Evolutionary conservation across 2,888 invertebrate species (phyloP).

Genomic region (Deilephila elpenor): DNA sequence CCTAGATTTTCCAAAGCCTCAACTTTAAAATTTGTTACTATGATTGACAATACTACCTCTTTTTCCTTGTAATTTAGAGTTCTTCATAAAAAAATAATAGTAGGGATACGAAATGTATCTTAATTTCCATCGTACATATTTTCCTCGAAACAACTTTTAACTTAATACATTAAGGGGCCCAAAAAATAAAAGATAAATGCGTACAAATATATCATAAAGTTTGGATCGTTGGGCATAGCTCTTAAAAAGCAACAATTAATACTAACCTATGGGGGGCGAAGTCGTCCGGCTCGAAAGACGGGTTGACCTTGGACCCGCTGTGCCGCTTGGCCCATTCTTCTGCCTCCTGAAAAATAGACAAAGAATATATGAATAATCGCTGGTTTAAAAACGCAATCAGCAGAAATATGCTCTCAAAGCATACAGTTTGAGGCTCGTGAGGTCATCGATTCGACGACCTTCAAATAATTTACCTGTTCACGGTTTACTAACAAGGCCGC

Average conservation of each 20-base stretch:
- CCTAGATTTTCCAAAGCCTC: no score
- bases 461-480: slow-evolving; percentile 1
- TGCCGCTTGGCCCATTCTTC: slow-evolving; percentile 71
- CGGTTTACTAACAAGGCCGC: background rate
- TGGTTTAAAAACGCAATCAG: background rate
- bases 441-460: slow-evolving; percentile 9
- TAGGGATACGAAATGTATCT: background rate
- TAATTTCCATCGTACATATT: background rate
- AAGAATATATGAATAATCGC: background rate
- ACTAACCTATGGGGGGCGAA: slow-evolving; percentile 72
- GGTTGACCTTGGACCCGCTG: slow-evolving; percentile 78
- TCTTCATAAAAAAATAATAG: background rate
- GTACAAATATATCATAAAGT: no score
- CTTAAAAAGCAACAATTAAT: background rate
- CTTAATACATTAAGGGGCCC: slow-evolving; percentile 1
- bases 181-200: background rate
- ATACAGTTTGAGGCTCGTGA: background rate
- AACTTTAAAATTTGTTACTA: no score
- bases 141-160: background rate
- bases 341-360: slow-evolving; percentile 63
- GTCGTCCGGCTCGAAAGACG: slow-evolving; percentile 82
- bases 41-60: background rate
- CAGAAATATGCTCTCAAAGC: background rate
- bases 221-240: no score
- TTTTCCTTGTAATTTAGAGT: background rate